These are phyloP conservation scores for Astatoreochromis straeleni DNA, from an alignment of 2,113 vertebrate species.

Conservation along the genomic window DNA sequence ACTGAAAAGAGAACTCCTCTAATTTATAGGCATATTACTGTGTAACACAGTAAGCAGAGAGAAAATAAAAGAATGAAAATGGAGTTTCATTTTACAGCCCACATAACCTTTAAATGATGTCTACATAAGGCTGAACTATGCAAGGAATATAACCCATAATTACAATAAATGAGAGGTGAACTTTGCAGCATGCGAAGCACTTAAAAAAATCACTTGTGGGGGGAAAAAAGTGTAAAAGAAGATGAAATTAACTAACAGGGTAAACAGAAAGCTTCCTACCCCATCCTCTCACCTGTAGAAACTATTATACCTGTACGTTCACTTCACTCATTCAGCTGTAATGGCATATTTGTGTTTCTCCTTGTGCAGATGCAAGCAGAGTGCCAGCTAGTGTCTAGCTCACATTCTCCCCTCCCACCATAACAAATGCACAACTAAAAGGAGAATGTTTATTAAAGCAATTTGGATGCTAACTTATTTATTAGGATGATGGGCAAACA, in stretches of 20 bases:
- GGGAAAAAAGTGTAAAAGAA: not conserved
- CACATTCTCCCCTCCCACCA: not conserved
- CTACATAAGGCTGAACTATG: not conserved
- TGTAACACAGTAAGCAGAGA: not conserved
- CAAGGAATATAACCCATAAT: not conserved
- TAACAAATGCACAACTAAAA: slow-evolving; percentile 27
- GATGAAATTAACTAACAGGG: not conserved
- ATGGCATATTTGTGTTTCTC: not conserved
- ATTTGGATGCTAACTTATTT: slow-evolving; percentile 23
- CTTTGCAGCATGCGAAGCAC: not conserved
- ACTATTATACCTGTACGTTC: not conserved
- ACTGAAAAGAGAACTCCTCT: not conserved
- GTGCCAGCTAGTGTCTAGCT: not conserved
- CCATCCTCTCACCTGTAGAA: not conserved
- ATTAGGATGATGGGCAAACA: not conserved
- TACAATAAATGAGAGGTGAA: not conserved
- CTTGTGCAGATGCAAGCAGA: not conserved
- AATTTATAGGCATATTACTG: not conserved
- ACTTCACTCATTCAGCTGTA: not conserved
- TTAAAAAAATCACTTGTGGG: not conserved
- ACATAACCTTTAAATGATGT: not conserved
- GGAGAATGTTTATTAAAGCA: slow-evolving; percentile 54
- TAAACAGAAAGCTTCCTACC: not conserved
- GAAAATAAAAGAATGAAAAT: not conserved
- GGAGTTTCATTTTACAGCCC: not conserved